Percentiles rank a stretch among this genome's conserved stretches.
Conservation (phyloP, 2,113 vertebrate genomes). For the Tylochromis polylepis region DNA sequence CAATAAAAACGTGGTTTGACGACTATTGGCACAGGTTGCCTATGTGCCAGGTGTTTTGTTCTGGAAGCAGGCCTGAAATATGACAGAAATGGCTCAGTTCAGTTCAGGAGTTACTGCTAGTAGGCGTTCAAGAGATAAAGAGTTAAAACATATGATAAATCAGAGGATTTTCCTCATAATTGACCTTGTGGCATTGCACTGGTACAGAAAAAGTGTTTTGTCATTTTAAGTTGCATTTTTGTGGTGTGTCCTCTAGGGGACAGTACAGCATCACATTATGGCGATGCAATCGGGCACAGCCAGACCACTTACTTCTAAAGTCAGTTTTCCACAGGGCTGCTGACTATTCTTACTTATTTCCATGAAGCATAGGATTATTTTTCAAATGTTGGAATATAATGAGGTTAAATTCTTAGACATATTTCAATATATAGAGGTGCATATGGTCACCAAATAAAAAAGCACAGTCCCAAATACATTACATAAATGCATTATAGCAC, state of each 20-base stretch:
- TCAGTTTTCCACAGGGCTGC: not conserved
- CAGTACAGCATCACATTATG: constrained; percentile 21
- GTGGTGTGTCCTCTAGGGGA: constrained; percentile 51
- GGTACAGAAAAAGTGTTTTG: not conserved
- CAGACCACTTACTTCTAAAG: not conserved
- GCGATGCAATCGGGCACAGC: not conserved
- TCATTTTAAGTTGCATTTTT: not conserved
- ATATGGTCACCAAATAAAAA: not conserved
- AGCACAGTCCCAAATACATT: not conserved
- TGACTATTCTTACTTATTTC: not conserved
- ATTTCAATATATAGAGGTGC: not conserved
- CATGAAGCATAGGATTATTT: not conserved
- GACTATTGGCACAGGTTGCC: not conserved
- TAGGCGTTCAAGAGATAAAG: not conserved
- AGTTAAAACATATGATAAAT: not conserved
- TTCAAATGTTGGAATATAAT: not conserved
- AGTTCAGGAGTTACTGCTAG: not conserved
- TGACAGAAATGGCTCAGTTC: not conserved
- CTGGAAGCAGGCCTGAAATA: not conserved
- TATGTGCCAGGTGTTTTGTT: not conserved
- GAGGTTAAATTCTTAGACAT: not conserved
- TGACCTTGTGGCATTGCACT: not conserved
- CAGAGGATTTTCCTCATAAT: not conserved
- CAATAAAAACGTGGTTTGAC: not conserved
- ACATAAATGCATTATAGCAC: not conserved